These are phyloP conservation scores for Taphrorychus bicolor DNA, from an alignment of 2,888 invertebrate species.

Conservation along the genomic window DNA sequence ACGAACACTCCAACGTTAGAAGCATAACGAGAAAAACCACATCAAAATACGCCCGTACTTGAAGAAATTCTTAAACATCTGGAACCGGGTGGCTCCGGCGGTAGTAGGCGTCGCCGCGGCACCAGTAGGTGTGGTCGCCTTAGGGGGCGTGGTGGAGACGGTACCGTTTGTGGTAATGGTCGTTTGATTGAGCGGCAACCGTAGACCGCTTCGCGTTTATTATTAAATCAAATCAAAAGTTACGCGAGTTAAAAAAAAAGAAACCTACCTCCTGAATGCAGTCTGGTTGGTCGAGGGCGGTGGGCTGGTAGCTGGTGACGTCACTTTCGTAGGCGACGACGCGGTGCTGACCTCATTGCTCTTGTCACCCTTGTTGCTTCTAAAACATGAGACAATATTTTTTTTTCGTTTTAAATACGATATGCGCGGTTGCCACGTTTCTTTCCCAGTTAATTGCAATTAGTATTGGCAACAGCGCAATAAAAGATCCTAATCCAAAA, in stretches of 20 bases:
- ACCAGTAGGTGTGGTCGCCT: slow-evolving; percentile 51
- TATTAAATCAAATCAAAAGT: background rate
- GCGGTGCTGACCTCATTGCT: slow-evolving; percentile 32
- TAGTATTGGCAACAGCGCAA: too few species aligned
- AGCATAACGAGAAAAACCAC: slow-evolving; percentile 7
- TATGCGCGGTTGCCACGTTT: too few species aligned
- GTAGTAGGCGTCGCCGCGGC: slow-evolving; percentile 66
- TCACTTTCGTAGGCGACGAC: slow-evolving; percentile 31
- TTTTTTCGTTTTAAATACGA: too few species aligned
- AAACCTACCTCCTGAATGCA: slow-evolving; percentile 35
- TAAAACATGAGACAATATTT: too few species aligned
- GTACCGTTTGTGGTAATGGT: slow-evolving; percentile 53
- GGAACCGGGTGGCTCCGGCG: slow-evolving; percentile 71
- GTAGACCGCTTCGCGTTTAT: slow-evolving; percentile 49
- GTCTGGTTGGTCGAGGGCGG: slow-evolving; percentile 32
- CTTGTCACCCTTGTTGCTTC: slow-evolving; percentile 17
- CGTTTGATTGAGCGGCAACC: slow-evolving; percentile 53
- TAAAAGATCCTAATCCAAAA: too few species aligned
- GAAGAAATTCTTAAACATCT: slow-evolving; percentile 97
- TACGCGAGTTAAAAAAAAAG: background rate
- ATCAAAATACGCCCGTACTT: slow-evolving; percentile 69
- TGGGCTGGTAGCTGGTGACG: slow-evolving; percentile 27
- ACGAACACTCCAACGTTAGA: slow-evolving; percentile 1
- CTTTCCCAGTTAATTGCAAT: too few species aligned
- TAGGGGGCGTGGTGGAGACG: slow-evolving; percentile 61